Conservation (phyloP, 1,140 invertebrate species). For the Monochamus saltuarius region DNA sequence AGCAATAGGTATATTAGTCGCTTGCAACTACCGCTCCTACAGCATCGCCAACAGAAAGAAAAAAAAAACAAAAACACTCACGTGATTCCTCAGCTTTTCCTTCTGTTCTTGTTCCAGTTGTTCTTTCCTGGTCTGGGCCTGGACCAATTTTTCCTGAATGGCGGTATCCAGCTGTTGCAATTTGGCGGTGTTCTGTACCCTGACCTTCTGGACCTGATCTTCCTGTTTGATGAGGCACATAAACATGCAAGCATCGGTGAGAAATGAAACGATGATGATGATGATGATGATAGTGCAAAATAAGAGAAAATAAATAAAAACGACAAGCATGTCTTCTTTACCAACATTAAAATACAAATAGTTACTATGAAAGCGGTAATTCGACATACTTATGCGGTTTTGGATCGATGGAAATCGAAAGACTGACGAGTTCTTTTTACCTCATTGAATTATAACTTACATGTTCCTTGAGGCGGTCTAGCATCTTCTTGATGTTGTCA, state of each 20-base stretch:
- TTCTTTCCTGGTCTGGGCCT: slow-evolving; percentile 68
- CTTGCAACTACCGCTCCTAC: too few species aligned
- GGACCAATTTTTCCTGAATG: slow-evolving; percentile 72
- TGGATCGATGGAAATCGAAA: too few species aligned
- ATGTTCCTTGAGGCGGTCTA: slow-evolving; percentile 85
- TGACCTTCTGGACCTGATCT: slow-evolving; percentile 69
- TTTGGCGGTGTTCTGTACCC: slow-evolving; percentile 62
- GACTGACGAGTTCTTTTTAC: not conserved
- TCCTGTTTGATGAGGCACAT: slow-evolving; percentile 53
- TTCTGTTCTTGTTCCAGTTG: slow-evolving; percentile 70
- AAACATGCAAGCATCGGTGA: slow-evolving; percentile 36
- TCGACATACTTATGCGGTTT: too few species aligned
- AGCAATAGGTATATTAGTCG: not conserved
- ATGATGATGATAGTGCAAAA: not conserved
- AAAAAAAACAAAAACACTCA: slow-evolving; percentile 55
- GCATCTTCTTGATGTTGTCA: slow-evolving; percentile 84
- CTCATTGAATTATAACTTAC: slow-evolving; percentile 59
- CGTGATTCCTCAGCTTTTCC: slow-evolving; percentile 74
- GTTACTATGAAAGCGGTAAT: too few species aligned
- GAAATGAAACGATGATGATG: slow-evolving; percentile 11
- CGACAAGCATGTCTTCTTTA: not conserved
- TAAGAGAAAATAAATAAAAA: not conserved
- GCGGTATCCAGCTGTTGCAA: slow-evolving; percentile 66
- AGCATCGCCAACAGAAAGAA: not conserved
- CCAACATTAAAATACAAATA: not conserved